Conservation (phyloP, 2,113 vertebrate species). For the Danio rerio region DNA sequence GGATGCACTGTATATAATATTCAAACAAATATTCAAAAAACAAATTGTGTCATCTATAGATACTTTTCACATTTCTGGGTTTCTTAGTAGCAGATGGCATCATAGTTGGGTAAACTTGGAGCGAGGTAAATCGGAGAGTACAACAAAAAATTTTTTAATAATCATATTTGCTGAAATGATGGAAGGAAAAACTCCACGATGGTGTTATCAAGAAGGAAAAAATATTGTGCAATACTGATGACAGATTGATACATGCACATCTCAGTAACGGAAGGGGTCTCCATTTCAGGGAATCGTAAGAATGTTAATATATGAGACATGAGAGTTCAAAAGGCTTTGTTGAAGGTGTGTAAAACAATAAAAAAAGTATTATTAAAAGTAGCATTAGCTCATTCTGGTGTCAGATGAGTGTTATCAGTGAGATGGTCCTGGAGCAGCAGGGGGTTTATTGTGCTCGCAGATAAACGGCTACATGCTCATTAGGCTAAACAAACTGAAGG, state of each 20-base stretch:
- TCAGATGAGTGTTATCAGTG: conserved; percentile 31
- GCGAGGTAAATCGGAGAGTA: too few relatives aligned
- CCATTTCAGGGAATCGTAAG: background rate
- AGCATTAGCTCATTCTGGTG: conserved; percentile 14
- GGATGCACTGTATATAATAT: too few relatives aligned
- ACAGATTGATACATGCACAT: background rate
- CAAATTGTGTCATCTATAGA: too few relatives aligned
- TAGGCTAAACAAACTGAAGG: conserved; percentile 37
- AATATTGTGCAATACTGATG: too few relatives aligned
- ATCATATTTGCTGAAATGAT: too few relatives aligned
- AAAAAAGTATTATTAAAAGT: background rate
- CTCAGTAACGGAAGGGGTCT: background rate
- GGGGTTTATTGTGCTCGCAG: conserved; percentile 26
- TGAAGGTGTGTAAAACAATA: background rate
- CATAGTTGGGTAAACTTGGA: too few relatives aligned
- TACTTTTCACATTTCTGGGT: too few relatives aligned
- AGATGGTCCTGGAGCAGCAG: conserved; percentile 20
- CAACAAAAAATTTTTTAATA: too few relatives aligned
- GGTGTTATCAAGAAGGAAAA: too few relatives aligned
- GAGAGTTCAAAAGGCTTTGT: background rate
- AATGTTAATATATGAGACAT: background rate
- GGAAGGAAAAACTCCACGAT: too few relatives aligned
- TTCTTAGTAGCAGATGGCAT: too few relatives aligned
- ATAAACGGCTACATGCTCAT: conserved; percentile 30
- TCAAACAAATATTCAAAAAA: too few relatives aligned